phyloP scores from a whole-genome alignment of 2,888 invertebrate species.

The Agrochola lota region DNA sequence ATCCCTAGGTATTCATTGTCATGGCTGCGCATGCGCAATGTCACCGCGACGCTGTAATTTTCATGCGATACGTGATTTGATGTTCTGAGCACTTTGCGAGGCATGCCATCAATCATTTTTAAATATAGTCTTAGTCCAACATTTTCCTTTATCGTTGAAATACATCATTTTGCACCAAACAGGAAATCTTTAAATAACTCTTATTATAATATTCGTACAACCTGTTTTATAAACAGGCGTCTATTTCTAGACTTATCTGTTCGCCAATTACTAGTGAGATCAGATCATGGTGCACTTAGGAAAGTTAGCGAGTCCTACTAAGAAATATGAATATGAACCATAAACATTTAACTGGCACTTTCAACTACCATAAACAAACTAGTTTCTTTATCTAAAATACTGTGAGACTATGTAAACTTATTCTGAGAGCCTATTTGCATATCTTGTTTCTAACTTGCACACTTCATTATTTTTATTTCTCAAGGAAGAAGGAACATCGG shows the following conservation, averaged over 20 bases:
- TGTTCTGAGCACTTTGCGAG: conserved; percentile 25
- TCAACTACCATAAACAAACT: conserved; percentile 52
- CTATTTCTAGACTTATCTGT: conserved; percentile 27
- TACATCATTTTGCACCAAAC: conserved; percentile 14
- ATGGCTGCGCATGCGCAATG: conserved; percentile 58
- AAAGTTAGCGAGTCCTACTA: conserved; percentile 41
- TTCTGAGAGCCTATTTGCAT: conserved; percentile 51
- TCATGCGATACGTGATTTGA: conserved; percentile 54
- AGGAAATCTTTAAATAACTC: conserved; percentile 40
- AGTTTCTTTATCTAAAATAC: conserved; percentile 54
- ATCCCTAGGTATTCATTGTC: conserved; percentile 59
- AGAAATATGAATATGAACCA: conserved; percentile 18
- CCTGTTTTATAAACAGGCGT: conserved; percentile 5
- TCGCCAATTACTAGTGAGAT: conserved; percentile 6
- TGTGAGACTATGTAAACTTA: conserved; percentile 40
- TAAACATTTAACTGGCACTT: conserved; percentile 36
- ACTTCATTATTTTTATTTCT: conserved; percentile 65
- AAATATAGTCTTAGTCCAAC: conserved; percentile 30
- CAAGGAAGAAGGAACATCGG: conserved; percentile 73
- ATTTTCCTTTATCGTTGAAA: conserved; percentile 51
- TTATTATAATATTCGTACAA: conserved; percentile 21
- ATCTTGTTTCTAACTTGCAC: conserved; percentile 46
- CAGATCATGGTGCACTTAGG: conserved; percentile 24
- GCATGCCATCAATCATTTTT: conserved; percentile 44
- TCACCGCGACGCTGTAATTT: conserved; percentile 54